Base-by-base conservation (phyloP, 1,140 invertebrate species). In the Bombus sylvicola region DNA sequence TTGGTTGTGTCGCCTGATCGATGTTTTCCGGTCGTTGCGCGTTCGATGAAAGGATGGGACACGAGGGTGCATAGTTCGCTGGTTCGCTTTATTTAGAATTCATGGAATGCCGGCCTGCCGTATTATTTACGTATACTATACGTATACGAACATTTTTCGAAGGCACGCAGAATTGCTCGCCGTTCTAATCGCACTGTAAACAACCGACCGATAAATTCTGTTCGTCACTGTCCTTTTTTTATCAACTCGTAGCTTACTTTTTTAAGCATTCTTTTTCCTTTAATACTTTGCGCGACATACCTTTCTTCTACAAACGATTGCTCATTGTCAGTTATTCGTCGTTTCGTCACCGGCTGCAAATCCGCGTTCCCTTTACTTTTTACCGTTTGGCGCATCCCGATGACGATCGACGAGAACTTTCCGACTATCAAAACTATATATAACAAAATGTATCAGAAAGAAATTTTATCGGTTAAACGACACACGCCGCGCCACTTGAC, bases 251-350 rank as follows among this genome's bases (percentile, higher is more conserved):
- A 8, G n/a, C 3, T 59, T 10, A 13, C 9, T 43, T 12, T 31
- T 34, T 78, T 37, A n/a, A 10, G 5, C 15, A 4, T 22, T 69
- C 34, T 59, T 80, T 41, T 71, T 62, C 43, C 57, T 73, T 85
- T 37, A 9, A 8, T 62, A n/a, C 5, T 3, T 13, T 22, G 13
- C 18, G 34, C 41, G 41, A 41, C 81, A 43, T 83, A 22, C 64
- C 64, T 69, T 83, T 83, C 81, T 69, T 78, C 62, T 5, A 1
- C 8, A 10, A 78, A 68, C 43, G 62, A 77, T 83, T 83, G 43
- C 53, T 22, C 47, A 53, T 53, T 8, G 47, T 22, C 80, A 37
- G 47, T 64, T 82, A 82, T 57, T 41, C 34, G 62, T 31, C 59
- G 53, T 79, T 85, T 73, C 77, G 18, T 80, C 77, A 72, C 22